Base-by-base conservation (phyloP, 2,113 vertebrate genomes). In the Hyperoodon ampullatus region DNA sequence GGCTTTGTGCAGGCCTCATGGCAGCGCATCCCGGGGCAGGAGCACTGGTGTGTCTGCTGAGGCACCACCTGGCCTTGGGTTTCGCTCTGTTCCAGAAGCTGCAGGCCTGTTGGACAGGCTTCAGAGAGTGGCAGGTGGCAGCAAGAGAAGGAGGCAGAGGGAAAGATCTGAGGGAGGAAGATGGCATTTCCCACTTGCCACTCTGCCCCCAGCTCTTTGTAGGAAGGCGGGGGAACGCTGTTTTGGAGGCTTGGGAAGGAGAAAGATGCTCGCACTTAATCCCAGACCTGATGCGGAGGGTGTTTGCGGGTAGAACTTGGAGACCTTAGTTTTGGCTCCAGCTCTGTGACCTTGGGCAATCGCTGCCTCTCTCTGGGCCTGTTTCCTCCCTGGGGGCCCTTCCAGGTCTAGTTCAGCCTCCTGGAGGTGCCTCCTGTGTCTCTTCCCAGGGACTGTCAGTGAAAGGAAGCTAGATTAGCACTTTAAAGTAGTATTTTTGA, bases 61-160 rank as follows among this genome's bases (percentile, higher is more conserved):
- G 97, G 95, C 70, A 47, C 96, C 98, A 98, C 83, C 98, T 98
- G 98, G 98, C 96, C 94, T 65, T 90, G 84, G 75, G 50, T 94
- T 97, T 92, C 47, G 39, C 81, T 96, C 44, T 7, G 63, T 94
- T 97, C 98, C 98, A 97, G 92, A 95, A 94, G 94, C 97, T 95
- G 65, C 96, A 90, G 97, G 98, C 65, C 39, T 81, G 75, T 72
- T 98, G 98, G 98, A 94, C 42, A n/a, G 30, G 35, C 65, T 90
- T 97, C 97, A 95, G 90, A 74, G 84, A 93, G 63, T 65, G 71
- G 83, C 97, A 97, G 96, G 95, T 95, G 97, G 95, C 94, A 2
- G 78, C 21, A 14, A 75, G 39, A 96, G 93, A 85, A 61, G 74
- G 93, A 83, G 92, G 93, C 88, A 70, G 86, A 89, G 66, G 77